phyloP scores from a whole-genome alignment of 2,888 invertebrate genomes.

The Lepidocyrtinus sp. region DNA sequence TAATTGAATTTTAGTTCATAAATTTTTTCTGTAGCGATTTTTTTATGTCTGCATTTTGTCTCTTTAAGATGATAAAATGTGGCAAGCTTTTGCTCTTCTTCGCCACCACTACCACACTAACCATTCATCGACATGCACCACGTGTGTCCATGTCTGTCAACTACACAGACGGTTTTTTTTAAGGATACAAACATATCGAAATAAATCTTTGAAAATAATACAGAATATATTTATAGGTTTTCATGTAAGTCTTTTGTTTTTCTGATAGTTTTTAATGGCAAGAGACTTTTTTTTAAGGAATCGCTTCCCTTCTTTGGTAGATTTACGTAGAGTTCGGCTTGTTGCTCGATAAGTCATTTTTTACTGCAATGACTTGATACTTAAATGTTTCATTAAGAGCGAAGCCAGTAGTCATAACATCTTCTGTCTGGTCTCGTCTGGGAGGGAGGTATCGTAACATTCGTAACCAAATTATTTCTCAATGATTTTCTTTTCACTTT shows the following conservation, averaged over 20 bases:
- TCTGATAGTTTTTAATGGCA: background rate
- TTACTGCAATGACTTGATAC: background rate
- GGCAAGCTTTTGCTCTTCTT: background rate
- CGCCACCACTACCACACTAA: background rate
- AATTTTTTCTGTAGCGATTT: background rate
- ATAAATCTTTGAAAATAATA: background rate
- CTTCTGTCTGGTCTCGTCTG: background rate
- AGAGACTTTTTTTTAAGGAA: background rate
- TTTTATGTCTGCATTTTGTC: background rate
- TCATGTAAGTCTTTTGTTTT: background rate
- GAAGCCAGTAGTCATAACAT: slow-evolving; percentile 12
- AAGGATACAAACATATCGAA: background rate
- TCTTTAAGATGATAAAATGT: background rate
- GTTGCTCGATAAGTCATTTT: background rate
- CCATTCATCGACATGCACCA: background rate
- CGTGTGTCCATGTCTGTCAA: slow-evolving; percentile 2
- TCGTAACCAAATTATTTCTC: background rate
- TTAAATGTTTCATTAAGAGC: background rate
- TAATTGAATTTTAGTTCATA: background rate
- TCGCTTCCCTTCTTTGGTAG: background rate
- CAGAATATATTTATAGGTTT: background rate
- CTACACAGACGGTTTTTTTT: background rate
- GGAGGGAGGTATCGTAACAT: slow-evolving; percentile 3
- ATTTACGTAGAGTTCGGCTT: background rate
- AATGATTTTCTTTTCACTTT: background rate